Evolutionary conservation across 2,113 vertebrate species (phyloP).

Genomic region (Hassar affinis): DNA sequence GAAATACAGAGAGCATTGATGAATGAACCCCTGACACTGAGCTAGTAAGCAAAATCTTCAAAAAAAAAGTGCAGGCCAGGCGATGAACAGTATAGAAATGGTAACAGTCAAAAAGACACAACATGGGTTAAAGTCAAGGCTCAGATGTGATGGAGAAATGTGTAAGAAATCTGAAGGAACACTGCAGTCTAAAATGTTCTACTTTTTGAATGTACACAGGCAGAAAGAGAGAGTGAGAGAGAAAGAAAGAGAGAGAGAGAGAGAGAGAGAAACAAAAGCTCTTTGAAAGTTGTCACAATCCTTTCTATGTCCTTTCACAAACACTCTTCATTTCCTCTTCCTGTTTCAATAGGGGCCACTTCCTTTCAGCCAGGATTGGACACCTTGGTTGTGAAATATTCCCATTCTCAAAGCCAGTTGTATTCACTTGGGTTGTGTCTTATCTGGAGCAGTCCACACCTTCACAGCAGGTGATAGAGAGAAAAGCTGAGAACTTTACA

Average conservation of each 20-base stretch:
- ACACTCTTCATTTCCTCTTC: conserved; percentile 53
- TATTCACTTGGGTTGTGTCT: conserved; percentile 33
- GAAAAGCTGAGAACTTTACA: background rate
- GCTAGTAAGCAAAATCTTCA: too few relatives aligned
- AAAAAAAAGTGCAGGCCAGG: too few relatives aligned
- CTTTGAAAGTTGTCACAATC: conserved; percentile 37
- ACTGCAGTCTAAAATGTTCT: too few relatives aligned
- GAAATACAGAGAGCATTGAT: too few relatives aligned
- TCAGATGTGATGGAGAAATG: background rate
- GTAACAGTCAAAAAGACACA: too few relatives aligned
- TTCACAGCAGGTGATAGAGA: conserved; percentile 41
- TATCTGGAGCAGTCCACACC: conserved; percentile 42
- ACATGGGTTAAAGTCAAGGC: too few relatives aligned
- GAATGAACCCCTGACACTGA: too few relatives aligned
- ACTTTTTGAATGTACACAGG: background rate
- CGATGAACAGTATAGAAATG: too few relatives aligned
- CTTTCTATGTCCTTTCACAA: conserved; percentile 46
- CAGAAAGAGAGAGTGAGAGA: background rate
- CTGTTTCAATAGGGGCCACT: conserved; percentile 43
- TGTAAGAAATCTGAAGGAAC: background rate
- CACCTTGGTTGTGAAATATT: conserved; percentile 45
- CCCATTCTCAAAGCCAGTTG: background rate
- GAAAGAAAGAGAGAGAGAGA: background rate
- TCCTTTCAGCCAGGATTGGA: conserved; percentile 45
- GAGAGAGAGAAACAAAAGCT: conserved; percentile 16